Evolutionary conservation across 1,140 invertebrate species (phyloP).

Genomic region (Coelopa frigida): DNA sequence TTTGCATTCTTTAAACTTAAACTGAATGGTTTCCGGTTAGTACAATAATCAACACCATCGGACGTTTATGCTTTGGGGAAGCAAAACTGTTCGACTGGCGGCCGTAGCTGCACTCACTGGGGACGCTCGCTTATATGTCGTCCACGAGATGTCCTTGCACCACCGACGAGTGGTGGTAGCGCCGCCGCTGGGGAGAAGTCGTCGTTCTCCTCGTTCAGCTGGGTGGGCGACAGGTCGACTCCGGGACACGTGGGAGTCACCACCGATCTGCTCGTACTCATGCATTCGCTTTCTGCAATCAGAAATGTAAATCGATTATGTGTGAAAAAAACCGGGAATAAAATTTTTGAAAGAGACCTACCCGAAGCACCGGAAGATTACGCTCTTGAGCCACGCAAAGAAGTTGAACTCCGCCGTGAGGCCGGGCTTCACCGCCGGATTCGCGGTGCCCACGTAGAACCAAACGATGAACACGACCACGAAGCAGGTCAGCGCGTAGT

Average conservation of each 20-base stretch:
- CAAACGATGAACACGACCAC: conserved; percentile 76
- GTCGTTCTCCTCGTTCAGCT: conserved; percentile 90
- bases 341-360: no score
- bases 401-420: conserved; percentile 81
- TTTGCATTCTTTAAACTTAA: no score
- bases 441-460: conserved; percentile 88
- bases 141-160: conserved; percentile 67
- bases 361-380: conserved; percentile 70
- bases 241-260: conserved; percentile 79
- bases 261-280: conserved; percentile 83
- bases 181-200: conserved; percentile 83
- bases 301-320: conserved; percentile 6
- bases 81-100: no score
- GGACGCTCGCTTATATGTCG: conserved; percentile 29
- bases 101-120: no score
- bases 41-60: no score
- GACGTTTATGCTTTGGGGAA: no score
- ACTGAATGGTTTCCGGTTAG: no score
- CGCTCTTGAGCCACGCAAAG: conserved; percentile 72
- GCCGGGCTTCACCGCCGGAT: conserved; percentile 89
- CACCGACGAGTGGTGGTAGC: conserved; percentile 84
- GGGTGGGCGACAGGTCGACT: conserved; percentile 71
- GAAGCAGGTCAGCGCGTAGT: conserved; percentile 78
- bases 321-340: no score
- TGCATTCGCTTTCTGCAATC: conserved; percentile 60